phyloP scores from a whole-genome alignment of 2,113 vertebrate species.

The Equus quagga region DNA sequence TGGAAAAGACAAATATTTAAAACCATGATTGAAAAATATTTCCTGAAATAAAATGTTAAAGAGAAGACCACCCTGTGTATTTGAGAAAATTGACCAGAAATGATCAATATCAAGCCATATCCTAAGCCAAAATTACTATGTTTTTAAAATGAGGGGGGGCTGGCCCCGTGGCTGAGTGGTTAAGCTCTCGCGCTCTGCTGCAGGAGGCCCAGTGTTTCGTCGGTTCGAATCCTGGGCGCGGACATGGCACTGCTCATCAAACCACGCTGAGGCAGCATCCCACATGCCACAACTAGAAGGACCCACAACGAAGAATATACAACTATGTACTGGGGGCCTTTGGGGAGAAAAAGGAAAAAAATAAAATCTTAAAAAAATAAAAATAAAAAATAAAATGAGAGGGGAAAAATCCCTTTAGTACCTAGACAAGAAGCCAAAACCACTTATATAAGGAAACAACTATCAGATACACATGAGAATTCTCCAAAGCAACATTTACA shows the following conservation, averaged over 20 bases:
- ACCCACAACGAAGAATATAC: too few relatives aligned
- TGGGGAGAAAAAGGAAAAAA: too few relatives aligned
- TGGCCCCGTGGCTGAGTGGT: too few relatives aligned
- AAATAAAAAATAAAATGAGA: not conserved
- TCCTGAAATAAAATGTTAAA: not conserved
- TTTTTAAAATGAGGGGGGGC: not conserved
- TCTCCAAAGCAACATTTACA: not conserved
- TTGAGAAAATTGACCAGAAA: not conserved
- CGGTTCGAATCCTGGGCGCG: too few relatives aligned
- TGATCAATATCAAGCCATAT: not conserved
- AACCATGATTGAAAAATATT: not conserved
- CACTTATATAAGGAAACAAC: not conserved
- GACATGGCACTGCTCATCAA: too few relatives aligned
- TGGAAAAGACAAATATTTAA: not conserved
- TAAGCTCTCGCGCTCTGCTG: too few relatives aligned
- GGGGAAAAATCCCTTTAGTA: not conserved
- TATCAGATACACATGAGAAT: not conserved
- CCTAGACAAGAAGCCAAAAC: not conserved
- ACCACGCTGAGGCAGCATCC: too few relatives aligned
- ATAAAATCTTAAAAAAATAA: too few relatives aligned
- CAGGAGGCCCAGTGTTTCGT: too few relatives aligned
- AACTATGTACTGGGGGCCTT: too few relatives aligned
- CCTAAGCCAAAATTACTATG: not conserved
- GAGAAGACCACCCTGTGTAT: not conserved
- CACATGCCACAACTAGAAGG: too few relatives aligned